phyloP scores from a whole-genome alignment of 2,797 vertebrate species.

The Tachyglossus aculeatus region DNA sequence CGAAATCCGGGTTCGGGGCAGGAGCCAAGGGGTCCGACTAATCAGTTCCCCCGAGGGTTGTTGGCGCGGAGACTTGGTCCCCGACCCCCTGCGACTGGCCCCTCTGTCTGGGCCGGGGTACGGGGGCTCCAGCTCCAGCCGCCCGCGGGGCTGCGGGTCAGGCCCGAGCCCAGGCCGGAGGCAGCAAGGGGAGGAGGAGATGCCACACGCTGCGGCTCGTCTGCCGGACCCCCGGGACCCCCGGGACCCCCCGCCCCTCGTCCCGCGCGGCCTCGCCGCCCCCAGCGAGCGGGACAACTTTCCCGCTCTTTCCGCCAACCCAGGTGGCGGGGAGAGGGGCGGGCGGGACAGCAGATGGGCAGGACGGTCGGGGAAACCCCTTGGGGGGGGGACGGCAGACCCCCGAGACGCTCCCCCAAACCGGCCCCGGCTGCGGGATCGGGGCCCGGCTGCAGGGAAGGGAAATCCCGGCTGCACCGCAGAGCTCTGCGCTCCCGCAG shows the following conservation, averaged over 20 bases:
- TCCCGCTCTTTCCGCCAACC: not conserved
- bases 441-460: slow-evolving; percentile 21
- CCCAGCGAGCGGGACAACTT: not conserved
- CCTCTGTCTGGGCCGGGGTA: not conserved
- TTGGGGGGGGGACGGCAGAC: not conserved
- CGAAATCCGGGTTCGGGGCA: too few relatives aligned
- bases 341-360: not conserved
- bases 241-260: not conserved
- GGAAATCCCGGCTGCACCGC: slow-evolving; percentile 66
- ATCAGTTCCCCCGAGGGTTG: too few relatives aligned
- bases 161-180: not conserved
- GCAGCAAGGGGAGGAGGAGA: not conserved
- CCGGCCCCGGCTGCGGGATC: slow-evolving; percentile 4
- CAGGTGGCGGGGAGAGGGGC: slow-evolving; percentile 30
- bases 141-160: not conserved
- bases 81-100: slow-evolving; percentile 30
- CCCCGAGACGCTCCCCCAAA: not conserved
- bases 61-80: too few relatives aligned
- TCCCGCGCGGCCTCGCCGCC: not conserved
- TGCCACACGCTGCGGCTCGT: too few relatives aligned
- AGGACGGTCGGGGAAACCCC: not conserved
- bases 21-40: too few relatives aligned
- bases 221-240: too few relatives aligned
- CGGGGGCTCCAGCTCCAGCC: not conserved
- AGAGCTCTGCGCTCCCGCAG: too few relatives aligned